Evolutionary conservation across 2,888 invertebrate genomes (phyloP).

Genomic region (Nasonia oneida): DNA sequence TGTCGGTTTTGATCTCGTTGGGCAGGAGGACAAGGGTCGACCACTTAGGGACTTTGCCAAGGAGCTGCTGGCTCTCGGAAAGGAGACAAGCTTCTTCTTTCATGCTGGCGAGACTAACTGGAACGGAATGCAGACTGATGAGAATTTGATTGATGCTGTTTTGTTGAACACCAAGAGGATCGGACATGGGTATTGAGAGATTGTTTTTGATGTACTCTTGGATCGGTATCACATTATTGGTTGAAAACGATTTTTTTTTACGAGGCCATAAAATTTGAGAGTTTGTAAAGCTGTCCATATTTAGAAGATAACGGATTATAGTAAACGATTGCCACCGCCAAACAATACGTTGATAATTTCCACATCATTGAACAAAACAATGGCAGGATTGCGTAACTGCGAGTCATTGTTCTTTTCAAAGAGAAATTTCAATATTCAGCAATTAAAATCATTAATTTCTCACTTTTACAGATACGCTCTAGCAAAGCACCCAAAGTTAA

Average conservation of each 20-base stretch:
- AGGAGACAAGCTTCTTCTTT: slow-evolving; percentile 85
- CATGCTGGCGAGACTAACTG: slow-evolving; percentile 92
- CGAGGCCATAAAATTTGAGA: too few relatives aligned
- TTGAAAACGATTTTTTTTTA: too few relatives aligned
- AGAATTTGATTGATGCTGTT: slow-evolving; percentile 89
- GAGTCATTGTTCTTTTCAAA: too few relatives aligned
- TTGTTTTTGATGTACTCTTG: neutral
- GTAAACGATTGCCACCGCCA: too few relatives aligned
- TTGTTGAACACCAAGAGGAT: slow-evolving; percentile 87
- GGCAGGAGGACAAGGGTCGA: slow-evolving; percentile 87
- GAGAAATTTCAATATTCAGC: too few relatives aligned
- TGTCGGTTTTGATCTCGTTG: slow-evolving; percentile 90
- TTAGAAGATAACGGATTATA: too few relatives aligned
- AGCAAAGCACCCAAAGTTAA: slow-evolving; percentile 85
- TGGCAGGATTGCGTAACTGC: too few relatives aligned
- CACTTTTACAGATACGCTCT: slow-evolving; percentile 80
- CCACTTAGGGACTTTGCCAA: slow-evolving; percentile 84
- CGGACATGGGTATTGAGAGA: slow-evolving; percentile 84
- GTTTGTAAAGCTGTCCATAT: too few relatives aligned
- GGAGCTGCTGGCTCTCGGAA: slow-evolving; percentile 78
- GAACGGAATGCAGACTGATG: slow-evolving; percentile 84
- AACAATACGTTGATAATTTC: too few relatives aligned
- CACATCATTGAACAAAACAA: too few relatives aligned
- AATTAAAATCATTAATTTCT: neutral
- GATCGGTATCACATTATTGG: too few relatives aligned